A percentile compares a stretch with the other conserved stretches of the same genome.
Evolutionary conservation across 2,113 vertebrate genomes (phyloP).

Genomic region (Odocoileus virginianus): DNA sequence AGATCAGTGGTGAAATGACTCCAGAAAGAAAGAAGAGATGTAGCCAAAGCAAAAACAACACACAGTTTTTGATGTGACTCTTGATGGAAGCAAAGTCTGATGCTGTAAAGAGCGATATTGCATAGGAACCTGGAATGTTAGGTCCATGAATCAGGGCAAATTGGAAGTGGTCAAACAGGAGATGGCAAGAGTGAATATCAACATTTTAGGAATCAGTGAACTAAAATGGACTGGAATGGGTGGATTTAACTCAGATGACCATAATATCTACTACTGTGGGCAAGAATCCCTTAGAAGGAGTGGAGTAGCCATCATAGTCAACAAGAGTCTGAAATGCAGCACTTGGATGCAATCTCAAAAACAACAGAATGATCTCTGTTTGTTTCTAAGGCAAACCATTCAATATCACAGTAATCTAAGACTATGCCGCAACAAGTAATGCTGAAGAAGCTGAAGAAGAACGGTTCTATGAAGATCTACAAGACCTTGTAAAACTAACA

Average conservation of each 20-base stretch:
- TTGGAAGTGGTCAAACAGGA: background rate
- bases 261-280: background rate
- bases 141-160: background rate
- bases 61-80: background rate
- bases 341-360: background rate
- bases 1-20: background rate
- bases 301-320: background rate
- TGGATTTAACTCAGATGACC: background rate
- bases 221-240: background rate
- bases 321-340: background rate
- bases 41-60: background rate
- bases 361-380: background rate
- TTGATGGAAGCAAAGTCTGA: background rate
- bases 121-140: background rate
- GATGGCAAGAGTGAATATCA: background rate
- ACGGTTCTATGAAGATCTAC: background rate
- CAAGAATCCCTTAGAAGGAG: background rate
- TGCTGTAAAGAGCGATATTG: background rate
- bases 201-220: background rate
- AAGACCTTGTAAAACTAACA: background rate
- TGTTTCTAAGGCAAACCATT: background rate
- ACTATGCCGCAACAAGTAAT: background rate
- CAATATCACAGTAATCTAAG: background rate
- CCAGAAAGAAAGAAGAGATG: background rate
- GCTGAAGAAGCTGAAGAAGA: background rate